These are phyloP conservation scores for Polyommatus iphigenia DNA, from an alignment of 2,888 invertebrate genomes.

Conservation along the genomic window DNA sequence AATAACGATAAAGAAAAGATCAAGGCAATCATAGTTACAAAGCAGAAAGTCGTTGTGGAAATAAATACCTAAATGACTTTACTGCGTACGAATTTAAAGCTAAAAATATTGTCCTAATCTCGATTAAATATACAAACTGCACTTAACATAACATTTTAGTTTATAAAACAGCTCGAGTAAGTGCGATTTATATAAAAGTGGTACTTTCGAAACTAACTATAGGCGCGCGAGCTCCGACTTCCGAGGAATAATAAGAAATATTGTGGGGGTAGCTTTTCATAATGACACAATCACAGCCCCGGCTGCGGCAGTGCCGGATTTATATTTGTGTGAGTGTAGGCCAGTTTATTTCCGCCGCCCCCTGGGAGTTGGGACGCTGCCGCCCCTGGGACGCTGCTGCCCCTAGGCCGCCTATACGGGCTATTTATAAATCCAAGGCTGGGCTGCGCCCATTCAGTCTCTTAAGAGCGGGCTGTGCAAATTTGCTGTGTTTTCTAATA, in stretches of 20 bases:
- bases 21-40: constrained; percentile 72
- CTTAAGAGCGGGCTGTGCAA: no score
- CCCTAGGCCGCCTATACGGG: no score
- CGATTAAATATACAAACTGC: constrained; percentile 20
- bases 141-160: constrained; percentile 17
- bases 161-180: not conserved
- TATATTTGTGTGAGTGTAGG: no score
- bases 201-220: constrained; percentile 20
- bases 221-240: not conserved
- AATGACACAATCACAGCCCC: no score
- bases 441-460: no score
- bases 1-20: constrained; percentile 64
- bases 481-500: no score
- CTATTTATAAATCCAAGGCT: no score
- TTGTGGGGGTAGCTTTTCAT: no score
- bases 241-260: not conserved
- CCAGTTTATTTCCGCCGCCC: no score
- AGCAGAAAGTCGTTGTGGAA: constrained; percentile 38
- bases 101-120: not conserved
- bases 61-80: constrained; percentile 18
- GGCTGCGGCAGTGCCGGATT: no score
- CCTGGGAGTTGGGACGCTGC: no score
- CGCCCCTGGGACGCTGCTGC: no score
- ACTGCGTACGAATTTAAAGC: constrained; percentile 25
- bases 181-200: constrained; percentile 17